phyloP scores from a whole-genome alignment of 2,888 invertebrate genomes.

The Neria commutata region DNA sequence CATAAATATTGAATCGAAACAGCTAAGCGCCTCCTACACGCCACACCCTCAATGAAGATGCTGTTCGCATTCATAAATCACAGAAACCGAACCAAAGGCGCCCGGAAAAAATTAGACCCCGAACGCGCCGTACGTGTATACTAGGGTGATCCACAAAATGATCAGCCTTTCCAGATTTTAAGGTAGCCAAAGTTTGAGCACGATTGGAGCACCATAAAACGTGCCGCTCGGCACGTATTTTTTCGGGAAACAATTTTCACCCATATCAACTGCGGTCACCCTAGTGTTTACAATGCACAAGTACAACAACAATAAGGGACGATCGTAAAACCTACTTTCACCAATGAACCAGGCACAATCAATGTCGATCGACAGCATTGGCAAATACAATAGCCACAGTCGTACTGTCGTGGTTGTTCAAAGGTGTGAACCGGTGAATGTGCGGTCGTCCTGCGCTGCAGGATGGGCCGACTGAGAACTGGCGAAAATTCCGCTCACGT shows the following conservation, averaged over 20 bases:
- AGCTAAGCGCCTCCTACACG: not conserved
- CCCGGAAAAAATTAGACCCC: not conserved
- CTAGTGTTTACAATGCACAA: too few species aligned
- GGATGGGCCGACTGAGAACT: not conserved
- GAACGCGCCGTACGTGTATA: not conserved
- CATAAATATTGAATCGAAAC: constrained; percentile 45
- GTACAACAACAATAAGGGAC: too few species aligned
- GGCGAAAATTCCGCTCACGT: constrained; percentile 35
- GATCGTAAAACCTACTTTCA: not conserved
- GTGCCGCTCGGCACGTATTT: too few species aligned
- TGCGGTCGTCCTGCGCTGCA: too few species aligned
- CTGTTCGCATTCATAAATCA: constrained; percentile 12
- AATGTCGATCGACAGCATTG: not conserved
- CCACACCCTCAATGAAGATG: not conserved
- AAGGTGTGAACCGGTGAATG: not conserved
- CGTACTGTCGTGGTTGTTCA: too few species aligned
- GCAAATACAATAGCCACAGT: too few species aligned
- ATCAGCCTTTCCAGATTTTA: too few species aligned
- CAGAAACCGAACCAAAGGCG: constrained; percentile 40
- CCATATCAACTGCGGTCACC: too few species aligned
- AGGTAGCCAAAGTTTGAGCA: too few species aligned
- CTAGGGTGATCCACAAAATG: too few species aligned
- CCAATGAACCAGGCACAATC: not conserved
- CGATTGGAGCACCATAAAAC: too few species aligned
- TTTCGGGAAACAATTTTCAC: too few species aligned